Percentiles rank a stretch among this genome's conserved stretches.
Conservation (phyloP, 2,888 invertebrate species). For the Agonopterix heracliana region DNA sequence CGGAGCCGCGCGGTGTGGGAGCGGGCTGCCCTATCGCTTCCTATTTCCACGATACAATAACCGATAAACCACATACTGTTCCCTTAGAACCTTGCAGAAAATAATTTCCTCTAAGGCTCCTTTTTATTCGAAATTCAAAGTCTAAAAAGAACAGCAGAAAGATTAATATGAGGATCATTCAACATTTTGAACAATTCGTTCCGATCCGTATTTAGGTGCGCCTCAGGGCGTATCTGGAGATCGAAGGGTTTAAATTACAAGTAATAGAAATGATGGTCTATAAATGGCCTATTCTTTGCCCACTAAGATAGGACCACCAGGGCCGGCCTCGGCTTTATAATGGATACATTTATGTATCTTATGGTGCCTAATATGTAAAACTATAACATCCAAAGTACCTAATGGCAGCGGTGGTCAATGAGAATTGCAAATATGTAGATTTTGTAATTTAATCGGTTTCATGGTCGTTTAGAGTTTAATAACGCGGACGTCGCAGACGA, state of each 20-base stretch:
- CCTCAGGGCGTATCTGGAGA: constrained; percentile 33
- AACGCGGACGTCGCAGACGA: neutral
- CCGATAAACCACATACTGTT: constrained; percentile 49
- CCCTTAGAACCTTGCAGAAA: constrained; percentile 10
- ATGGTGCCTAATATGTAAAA: constrained; percentile 1
- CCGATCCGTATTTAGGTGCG: constrained; percentile 32
- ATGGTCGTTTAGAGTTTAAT: constrained; percentile 7
- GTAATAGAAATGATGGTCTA: constrained; percentile 50
- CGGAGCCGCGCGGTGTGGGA: constrained; percentile 58
- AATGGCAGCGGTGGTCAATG: constrained; percentile 2
- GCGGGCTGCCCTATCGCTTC: constrained; percentile 68
- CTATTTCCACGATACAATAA: constrained; percentile 65
- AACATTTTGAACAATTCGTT: constrained; percentile 22
- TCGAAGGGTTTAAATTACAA: constrained; percentile 42
- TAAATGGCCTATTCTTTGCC: constrained; percentile 46
- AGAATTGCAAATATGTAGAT: constrained; percentile 6
- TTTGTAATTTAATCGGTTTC: constrained; percentile 7
- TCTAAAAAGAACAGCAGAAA: neutral
- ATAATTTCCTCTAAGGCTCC: neutral
- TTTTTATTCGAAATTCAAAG: neutral
- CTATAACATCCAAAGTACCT: constrained; percentile 5
- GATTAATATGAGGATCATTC: neutral
- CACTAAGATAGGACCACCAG: constrained; percentile 40
- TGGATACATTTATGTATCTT: constrained; percentile 16
- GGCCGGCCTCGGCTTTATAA: constrained; percentile 19